Conservation (phyloP, 2,113 vertebrate species). For the Aphyosemion australe region DNA sequence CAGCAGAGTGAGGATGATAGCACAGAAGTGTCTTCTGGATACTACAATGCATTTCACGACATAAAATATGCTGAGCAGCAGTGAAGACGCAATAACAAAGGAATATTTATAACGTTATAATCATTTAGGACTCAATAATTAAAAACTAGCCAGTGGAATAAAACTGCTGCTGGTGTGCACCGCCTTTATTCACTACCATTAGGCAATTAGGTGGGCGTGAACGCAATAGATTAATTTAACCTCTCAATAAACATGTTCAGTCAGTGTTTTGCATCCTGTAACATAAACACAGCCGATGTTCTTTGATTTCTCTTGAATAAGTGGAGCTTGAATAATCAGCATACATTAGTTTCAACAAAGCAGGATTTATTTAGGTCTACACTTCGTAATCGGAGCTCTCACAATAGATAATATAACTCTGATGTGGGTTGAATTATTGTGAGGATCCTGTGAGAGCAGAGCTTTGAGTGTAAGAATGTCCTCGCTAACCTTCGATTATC, state of each 20-base stretch:
- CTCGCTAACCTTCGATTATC: not conserved
- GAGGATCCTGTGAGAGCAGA: not conserved
- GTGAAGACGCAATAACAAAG: not conserved
- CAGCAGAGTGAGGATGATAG: conserved; percentile 21
- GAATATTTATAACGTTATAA: not conserved
- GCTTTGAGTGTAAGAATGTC: not conserved
- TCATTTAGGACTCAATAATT: conserved; percentile 2
- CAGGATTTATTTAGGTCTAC: not conserved
- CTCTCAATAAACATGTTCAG: conserved; percentile 7
- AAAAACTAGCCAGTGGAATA: not conserved
- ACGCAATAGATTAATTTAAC: conserved; percentile 13
- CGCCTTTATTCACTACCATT: not conserved
- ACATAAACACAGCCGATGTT: conserved; percentile 6
- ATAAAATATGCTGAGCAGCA: not conserved
- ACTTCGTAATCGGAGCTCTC: not conserved
- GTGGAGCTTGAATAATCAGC: conserved; percentile 15
- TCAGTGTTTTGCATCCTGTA: not conserved
- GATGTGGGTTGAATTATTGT: too few species aligned
- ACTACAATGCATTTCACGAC: conserved; percentile 5
- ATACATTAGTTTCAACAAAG: not conserved
- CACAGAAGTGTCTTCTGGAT: not conserved
- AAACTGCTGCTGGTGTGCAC: not conserved
- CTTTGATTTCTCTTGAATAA: conserved; percentile 14
- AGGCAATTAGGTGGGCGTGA: conserved; percentile 12
- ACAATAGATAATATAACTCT: not conserved